Conservation (phyloP, 1,140 invertebrate species). For the Tyrophagus putrescentiae region DNA sequence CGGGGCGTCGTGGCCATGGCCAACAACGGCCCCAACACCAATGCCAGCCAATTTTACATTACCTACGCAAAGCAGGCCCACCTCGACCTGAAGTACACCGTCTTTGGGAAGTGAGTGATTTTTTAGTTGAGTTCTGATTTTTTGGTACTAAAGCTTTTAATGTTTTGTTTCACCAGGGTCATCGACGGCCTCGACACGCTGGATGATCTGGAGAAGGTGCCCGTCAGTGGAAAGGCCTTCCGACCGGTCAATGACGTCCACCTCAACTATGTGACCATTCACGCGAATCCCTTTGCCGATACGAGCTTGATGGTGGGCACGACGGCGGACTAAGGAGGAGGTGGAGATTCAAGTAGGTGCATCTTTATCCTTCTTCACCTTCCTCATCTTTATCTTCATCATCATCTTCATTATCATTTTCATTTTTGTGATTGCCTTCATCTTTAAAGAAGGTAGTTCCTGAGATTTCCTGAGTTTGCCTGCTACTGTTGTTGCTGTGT, state of each 20-base stretch:
- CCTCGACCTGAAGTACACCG: conserved; percentile 88
- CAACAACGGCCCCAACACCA: conserved; percentile 96
- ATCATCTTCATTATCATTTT: conserved; percentile 1
- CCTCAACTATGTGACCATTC: conserved; percentile 77
- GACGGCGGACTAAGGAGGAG: no score
- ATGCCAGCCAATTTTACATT: conserved; percentile 96
- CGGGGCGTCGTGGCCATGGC: conserved; percentile 91
- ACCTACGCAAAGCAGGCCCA: conserved; percentile 85
- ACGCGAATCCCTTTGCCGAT: conserved; percentile 80
- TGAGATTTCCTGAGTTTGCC: no score
- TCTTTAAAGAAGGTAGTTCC: no score
- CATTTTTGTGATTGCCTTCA: no score
- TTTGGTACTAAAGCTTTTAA: conserved; percentile 3
- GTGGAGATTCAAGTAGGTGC: neutral
- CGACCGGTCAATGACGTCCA: conserved; percentile 64
- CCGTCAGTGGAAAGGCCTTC: conserved; percentile 83
- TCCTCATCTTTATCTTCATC: neutral
- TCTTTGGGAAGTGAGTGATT: conserved; percentile 74
- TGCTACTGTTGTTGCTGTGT: no score
- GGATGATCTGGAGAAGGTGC: conserved; percentile 86
- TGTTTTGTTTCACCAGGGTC: conserved; percentile 45
- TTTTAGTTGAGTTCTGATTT: conserved; percentile 11
- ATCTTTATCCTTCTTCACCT: neutral
- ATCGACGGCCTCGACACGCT: conserved; percentile 93
- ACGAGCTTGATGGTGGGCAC: no score